These are phyloP conservation scores for Polyodon spathula DNA, from an alignment of 2,113 vertebrate genomes.

Conservation along the genomic window DNA sequence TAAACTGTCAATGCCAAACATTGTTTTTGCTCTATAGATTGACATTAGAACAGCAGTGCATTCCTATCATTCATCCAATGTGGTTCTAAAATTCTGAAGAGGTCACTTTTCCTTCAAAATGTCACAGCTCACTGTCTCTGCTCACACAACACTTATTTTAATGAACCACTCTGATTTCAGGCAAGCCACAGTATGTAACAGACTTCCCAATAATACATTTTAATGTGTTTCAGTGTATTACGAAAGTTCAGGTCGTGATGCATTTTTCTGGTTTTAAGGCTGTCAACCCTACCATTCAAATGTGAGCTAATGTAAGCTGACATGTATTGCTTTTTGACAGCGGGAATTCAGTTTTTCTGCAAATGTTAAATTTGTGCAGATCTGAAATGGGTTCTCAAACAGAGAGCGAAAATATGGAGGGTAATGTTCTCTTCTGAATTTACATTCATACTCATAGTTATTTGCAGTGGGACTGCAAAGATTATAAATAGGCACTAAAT, in stretches of 20 bases:
- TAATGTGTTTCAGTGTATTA: background rate
- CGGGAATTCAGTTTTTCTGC: constrained; percentile 4
- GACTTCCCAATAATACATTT: background rate
- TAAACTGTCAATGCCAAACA: too few relatives aligned
- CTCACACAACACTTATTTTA: background rate
- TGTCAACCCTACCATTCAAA: constrained; percentile 5
- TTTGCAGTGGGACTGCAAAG: constrained; percentile 1
- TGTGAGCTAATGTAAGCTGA: constrained; percentile 18
- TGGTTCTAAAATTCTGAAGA: too few relatives aligned
- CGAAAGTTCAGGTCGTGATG: background rate
- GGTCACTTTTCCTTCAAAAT: too few relatives aligned
- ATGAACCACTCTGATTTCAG: background rate
- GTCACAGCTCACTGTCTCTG: background rate
- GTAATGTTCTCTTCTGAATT: too few relatives aligned
- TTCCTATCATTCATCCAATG: too few relatives aligned
- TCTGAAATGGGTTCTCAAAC: too few relatives aligned
- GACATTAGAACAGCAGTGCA: too few relatives aligned
- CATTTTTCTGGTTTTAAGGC: background rate
- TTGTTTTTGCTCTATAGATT: too few relatives aligned
- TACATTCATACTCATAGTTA: too few relatives aligned
- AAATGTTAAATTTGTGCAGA: background rate
- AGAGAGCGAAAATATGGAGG: too few relatives aligned
- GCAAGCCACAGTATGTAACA: background rate
- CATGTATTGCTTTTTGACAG: constrained; percentile 14
- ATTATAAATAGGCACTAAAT: too few relatives aligned